Evolutionary conservation across 2,888 invertebrate species (phyloP), one percentile per base, ranked within the genome.

Genomic region (Congeria kusceri): DNA sequence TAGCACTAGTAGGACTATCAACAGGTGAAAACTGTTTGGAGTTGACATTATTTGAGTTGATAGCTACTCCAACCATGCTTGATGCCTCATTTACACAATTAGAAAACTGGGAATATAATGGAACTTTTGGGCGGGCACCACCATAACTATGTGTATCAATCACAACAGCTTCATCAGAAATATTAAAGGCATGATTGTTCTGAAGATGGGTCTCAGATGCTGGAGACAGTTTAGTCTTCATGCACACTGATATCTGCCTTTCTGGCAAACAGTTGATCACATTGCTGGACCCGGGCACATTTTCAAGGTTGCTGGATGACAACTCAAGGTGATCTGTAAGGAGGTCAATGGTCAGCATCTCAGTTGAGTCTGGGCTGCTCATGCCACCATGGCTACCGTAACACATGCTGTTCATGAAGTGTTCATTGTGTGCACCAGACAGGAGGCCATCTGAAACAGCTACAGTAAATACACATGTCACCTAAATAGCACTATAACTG

Each of bases 131-230:
- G 53, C 82, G 80, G 39, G 85, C 87, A 46, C 86, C 87, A 53
- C 87, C 86, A 53, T 82, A 78, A 39, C 80, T 80, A 53, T 83
- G 81, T 58, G 86, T 66, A 29, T 87, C 86, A 47, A 85, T 83
- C 39, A 87, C 75, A 58, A 87, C 56, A 62, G 74, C 68, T 13
- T 79, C 77, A 32, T 83, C 77, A 32, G 78, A 80, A 11, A 65
- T 75, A 39, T 85, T 80, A 44, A 88, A 88, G 80, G 88, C 88
- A 65, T 85, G 77, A 57, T 85, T 87, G 53, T 88, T 88, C 73
- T 88, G 86, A 63, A 86, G 86, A 78, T 85, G 82, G 7, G 86
- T 84, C 59, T 87, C 87, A n/a, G 88, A 86, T 5, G 89, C 88
- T 20, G 89, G 89, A 13, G 89, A 89, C 61, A 88, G 76, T 59